Conservation (phyloP, 2,797 vertebrate genomes). For the Coendou prehensilis region DNA sequence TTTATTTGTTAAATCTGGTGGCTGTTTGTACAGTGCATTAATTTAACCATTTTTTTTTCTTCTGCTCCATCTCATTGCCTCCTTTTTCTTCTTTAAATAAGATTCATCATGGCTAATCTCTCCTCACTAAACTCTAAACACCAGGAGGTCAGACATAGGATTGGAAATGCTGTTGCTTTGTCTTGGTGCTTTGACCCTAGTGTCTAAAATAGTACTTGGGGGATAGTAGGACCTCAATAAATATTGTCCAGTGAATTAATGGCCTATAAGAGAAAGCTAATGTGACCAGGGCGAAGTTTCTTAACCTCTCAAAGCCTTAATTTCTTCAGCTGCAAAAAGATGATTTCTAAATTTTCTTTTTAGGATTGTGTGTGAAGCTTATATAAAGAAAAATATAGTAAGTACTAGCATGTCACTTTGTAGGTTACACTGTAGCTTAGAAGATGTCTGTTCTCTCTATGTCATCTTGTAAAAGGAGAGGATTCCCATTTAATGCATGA, state of each 20-base stretch:
- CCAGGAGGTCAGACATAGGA: background rate
- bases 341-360: background rate
- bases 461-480: constrained; percentile 9
- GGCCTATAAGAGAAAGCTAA: background rate
- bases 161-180: background rate
- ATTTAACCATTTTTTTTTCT: background rate
- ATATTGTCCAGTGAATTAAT: background rate
- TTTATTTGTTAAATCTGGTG: constrained; percentile 14
- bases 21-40: background rate
- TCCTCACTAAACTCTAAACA: background rate
- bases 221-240: background rate
- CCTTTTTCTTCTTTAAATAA: background rate
- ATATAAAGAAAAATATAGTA: background rate
- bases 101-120: background rate
- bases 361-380: background rate
- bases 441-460: background rate
- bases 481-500: background rate
- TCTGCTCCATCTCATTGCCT: background rate
- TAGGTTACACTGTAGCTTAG: background rate
- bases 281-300: background rate
- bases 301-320: background rate
- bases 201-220: background rate
- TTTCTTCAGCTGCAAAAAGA: constrained; percentile 23
- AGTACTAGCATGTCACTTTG: background rate
- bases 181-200: background rate